phyloP scores from a whole-genome alignment of 2,888 invertebrate species.

The Orgyia antiqua region DNA sequence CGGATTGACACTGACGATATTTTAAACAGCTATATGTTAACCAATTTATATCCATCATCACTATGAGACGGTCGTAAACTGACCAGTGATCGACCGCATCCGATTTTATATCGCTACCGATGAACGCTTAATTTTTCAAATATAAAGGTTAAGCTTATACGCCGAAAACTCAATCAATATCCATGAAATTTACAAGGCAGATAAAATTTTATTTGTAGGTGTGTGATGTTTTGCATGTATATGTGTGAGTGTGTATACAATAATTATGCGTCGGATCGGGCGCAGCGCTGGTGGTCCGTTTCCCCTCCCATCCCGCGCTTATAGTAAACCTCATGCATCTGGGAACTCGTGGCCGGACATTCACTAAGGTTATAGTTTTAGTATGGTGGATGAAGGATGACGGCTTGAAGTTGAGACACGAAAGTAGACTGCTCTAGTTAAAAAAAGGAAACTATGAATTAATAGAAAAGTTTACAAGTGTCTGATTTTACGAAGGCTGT shows the following conservation, averaged over 20 bases:
- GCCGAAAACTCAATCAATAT: slow-evolving; percentile 63
- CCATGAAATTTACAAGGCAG: slow-evolving; percentile 71
- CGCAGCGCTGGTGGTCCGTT: slow-evolving; percentile 71
- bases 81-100: slow-evolving; percentile 40
- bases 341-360: slow-evolving; percentile 59
- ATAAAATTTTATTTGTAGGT: slow-evolving; percentile 62
- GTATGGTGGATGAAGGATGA: too few species aligned
- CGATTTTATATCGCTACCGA: slow-evolving; percentile 60
- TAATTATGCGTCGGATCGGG: slow-evolving; percentile 72
- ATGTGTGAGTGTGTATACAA: slow-evolving; percentile 62
- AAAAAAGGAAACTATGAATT: too few species aligned
- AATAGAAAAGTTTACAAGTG: too few species aligned
- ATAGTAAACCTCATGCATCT: slow-evolving; percentile 55
- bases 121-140: slow-evolving; percentile 27
- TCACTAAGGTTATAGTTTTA: slow-evolving; percentile 40
- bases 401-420: too few species aligned
- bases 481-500: too few species aligned
- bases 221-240: slow-evolving; percentile 35
- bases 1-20: too few species aligned
- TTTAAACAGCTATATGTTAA: too few species aligned
- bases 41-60: slow-evolving; percentile 19
- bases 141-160: slow-evolving; percentile 29
- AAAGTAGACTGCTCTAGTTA: too few species aligned
- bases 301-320: slow-evolving; percentile 33
- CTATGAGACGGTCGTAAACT: slow-evolving; percentile 21